These are phyloP conservation scores for Drosophila prostipennis DNA, from an alignment of 2,888 invertebrate genomes.

Conservation along the genomic window DNA sequence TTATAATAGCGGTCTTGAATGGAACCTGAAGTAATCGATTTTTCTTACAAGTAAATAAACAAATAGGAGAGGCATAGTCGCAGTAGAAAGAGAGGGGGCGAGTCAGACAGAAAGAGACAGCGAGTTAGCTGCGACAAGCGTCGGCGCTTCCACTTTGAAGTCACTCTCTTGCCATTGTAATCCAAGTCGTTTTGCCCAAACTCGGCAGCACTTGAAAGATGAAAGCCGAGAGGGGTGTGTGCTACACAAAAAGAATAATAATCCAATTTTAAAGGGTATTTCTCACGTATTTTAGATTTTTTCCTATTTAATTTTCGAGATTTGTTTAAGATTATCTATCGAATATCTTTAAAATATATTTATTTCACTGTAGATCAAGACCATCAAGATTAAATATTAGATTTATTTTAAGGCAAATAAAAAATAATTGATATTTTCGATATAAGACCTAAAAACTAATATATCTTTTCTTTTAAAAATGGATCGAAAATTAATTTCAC, in stretches of 20 bases:
- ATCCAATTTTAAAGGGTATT: not conserved
- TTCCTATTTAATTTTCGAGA: not conserved
- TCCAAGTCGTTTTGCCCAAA: slow-evolving; percentile 45
- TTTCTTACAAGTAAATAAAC: slow-evolving; percentile 29
- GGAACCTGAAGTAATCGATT: slow-evolving; percentile 17
- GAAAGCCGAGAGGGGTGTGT: slow-evolving; percentile 19
- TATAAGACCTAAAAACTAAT: no score
- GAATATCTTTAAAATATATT: no score
- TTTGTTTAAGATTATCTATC: no score
- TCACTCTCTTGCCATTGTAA: slow-evolving; percentile 31
- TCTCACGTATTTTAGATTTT: no score
- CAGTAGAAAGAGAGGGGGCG: not conserved
- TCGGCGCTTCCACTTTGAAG: slow-evolving; percentile 26
- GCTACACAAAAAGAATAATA: slow-evolving; percentile 2
- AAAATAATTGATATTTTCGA: no score
- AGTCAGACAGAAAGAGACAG: not conserved
- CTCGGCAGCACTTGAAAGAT: slow-evolving; percentile 38
- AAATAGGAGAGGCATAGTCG: slow-evolving; percentile 4
- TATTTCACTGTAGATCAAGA: no score
- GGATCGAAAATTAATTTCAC: no score
- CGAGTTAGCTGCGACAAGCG: slow-evolving; percentile 14
- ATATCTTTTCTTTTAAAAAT: no score
- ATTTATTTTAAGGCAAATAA: not conserved
- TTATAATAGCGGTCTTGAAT: not conserved
- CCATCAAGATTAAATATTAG: no score